These are phyloP conservation scores for Macrocentrus cingulum DNA, from an alignment of 1,140 invertebrate species.

Conservation along the genomic window DNA sequence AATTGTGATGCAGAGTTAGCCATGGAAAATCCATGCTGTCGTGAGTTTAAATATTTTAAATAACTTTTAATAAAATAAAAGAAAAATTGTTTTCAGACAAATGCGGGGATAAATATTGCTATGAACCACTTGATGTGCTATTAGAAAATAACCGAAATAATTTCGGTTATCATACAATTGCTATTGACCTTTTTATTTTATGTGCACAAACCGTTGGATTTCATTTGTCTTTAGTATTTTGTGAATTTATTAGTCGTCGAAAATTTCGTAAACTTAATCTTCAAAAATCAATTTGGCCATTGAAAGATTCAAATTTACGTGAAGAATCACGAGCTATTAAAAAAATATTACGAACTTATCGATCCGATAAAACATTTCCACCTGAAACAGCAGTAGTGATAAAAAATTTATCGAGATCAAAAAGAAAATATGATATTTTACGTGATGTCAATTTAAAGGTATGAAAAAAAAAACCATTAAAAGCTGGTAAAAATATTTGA, in stretches of 20 bases:
- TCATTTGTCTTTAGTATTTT: slow-evolving; percentile 23
- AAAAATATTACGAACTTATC: too few species aligned
- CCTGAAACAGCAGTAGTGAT: slow-evolving; percentile 25
- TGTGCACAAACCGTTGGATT: slow-evolving; percentile 23
- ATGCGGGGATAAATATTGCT: slow-evolving; percentile 21
- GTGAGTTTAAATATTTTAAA: slow-evolving; percentile 23
- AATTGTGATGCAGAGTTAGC: slow-evolving; percentile 31
- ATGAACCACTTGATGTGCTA: slow-evolving; percentile 25
- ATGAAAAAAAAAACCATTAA: slow-evolving; percentile 4
- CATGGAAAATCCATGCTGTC: slow-evolving; percentile 36
- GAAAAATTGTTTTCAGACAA: slow-evolving; percentile 23
- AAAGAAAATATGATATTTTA: slow-evolving; percentile 16
- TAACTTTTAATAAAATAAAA: slow-evolving; percentile 1
- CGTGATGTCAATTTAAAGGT: slow-evolving; percentile 31
- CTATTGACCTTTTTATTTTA: slow-evolving; percentile 30
- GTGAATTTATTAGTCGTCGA: slow-evolving; percentile 27
- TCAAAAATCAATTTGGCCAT: too few species aligned
- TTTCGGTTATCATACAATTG: slow-evolving; percentile 28
- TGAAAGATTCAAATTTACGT: slow-evolving; percentile 24
- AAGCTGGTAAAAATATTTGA: neutral
- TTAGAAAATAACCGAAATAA: slow-evolving; percentile 26
- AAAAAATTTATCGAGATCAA: slow-evolving; percentile 27
- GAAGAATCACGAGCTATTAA: slow-evolving; percentile 28
- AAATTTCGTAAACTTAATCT: slow-evolving; percentile 19
- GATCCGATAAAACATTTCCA: slow-evolving; percentile 12